Evolutionary conservation across 2,888 invertebrate genomes (phyloP), one percentile per base, ranked within the genome.

Genomic region (Ichneumoninae sp.): DNA sequence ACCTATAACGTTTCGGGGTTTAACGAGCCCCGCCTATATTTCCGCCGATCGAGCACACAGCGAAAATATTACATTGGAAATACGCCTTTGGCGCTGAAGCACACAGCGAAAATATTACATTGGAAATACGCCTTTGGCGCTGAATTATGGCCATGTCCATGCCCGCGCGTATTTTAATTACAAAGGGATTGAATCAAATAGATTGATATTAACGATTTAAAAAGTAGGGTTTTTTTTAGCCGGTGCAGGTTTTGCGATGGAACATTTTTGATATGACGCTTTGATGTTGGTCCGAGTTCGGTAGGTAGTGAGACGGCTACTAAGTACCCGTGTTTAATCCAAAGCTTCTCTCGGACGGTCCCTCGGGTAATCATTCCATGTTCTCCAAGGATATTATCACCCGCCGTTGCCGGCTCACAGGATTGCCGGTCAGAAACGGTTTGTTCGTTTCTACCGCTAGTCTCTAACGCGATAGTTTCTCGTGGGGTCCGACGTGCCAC

Each of bases 401-500:
- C 30, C 26, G 60, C 36, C 65, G 22, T 44, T 40, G 16, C 47
- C 33, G 26, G 33, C 57, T 57, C 40, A n/a, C 69, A 44, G 62
- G 69, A 60, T 57, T 47, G 22, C 40, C 44, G 50, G 69, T 10
- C 69, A 47, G 44, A 30, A 69, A 74, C 30, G 74, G 52, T 78
- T 74, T 82, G 82, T 78, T 52, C 78, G 52, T 78, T 82, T 78
- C 74, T 62, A 60, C 22, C 22, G 68, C 26, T 40, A 57, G 72
- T 82, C 68, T 47, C 66, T 76, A 75, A 76, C 65, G 80, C 80
- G 71, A 80, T 70, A 70, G 62, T 57, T 47, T 16, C 71, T 33
- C 54, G 36, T 26, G 44, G n/a, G 36, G 30, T 33, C 13, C 33
- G 3, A n/a, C 30, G 26, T n/a, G 60, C 13, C 54, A 33, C n/a